Base-by-base conservation (phyloP, 2,888 invertebrate genomes). In the Watsonalla binaria region DNA sequence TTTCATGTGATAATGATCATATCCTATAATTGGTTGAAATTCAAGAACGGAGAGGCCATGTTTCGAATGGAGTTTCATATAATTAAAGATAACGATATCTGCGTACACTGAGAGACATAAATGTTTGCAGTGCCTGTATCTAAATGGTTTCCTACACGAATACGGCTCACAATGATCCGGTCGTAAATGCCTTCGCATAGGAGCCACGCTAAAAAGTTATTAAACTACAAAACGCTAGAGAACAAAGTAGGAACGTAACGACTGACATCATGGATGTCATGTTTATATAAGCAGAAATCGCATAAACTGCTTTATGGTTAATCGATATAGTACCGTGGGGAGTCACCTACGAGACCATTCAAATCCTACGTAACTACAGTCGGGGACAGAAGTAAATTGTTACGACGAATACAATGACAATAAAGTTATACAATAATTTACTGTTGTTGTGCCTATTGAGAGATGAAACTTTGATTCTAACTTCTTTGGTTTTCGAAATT, bases 281-380 rank as follows among this genome's bases (percentile, higher is more conserved):
- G 65, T 65, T 71, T 69, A 66, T 70, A 69, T 69, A 72, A 70
- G 68, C 63, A 68, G 11, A 11, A 56, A 57, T 55, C 51, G 51
- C 59, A 61, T 69, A 67, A 71, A 70, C 55, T 58, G 37, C 68
- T 78, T 78, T 77, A 78, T 66, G 61, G 68, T 58, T 64, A 73
- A 78, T 76, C 73, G 70, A 76, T 77, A 56, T 56, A 55, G 53
- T 53, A 52, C 65, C 63, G 8, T 65, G 65, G 34, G 47, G 55
- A 54, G 46, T 50, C 48, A 53, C 47, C 59, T 56, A 60, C 54
- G 58, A 59, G 52, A 54, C 63, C 53, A 55, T 57, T 60, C 61
- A 54, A 58, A 66, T 62, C 56, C 64, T 57, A 14, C 15, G 49
- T 39, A 24, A 24, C 24, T 24, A 49, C 49, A 49, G 14, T 49